Percentiles rank a stretch among this genome's conserved stretches.
phyloP scores from a whole-genome alignment of 2,888 invertebrate species.

The Strigamia maritima region DNA sequence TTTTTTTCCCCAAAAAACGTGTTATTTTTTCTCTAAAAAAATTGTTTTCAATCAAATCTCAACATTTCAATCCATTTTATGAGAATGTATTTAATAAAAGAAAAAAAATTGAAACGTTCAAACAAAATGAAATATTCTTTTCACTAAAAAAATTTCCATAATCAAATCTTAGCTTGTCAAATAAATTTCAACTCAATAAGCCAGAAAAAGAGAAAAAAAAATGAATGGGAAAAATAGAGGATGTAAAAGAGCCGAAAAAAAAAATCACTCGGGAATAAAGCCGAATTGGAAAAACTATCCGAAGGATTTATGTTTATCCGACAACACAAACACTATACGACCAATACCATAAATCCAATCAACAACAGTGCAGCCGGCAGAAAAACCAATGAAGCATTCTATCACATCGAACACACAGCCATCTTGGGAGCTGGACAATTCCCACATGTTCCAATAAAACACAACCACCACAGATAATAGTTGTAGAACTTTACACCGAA shows the following conservation, averaged over 20 bases:
- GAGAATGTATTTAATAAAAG: background rate
- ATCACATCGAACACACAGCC: slow-evolving; percentile 21
- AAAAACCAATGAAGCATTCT: slow-evolving; percentile 30
- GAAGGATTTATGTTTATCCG: slow-evolving; percentile 8
- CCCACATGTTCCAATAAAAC: slow-evolving; percentile 28
- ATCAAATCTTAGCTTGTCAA: background rate
- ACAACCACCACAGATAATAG: background rate
- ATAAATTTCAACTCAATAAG: background rate
- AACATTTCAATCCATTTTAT: background rate
- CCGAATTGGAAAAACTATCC: slow-evolving; percentile 22
- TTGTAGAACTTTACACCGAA: background rate
- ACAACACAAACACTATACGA: slow-evolving; percentile 25
- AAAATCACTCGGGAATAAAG: background rate
- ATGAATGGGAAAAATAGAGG: background rate
- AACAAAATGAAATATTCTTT: background rate
- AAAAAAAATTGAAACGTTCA: background rate
- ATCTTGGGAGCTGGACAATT: slow-evolving; percentile 5
- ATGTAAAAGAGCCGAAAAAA: background rate
- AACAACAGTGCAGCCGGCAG: slow-evolving; percentile 30
- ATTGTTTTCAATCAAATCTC: background rate
- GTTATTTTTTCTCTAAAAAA: background rate
- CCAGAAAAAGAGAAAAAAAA: background rate
- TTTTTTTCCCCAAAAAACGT: background rate
- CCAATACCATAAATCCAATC: slow-evolving; percentile 31
- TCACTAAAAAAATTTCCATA: background rate